Evolutionary conservation across 2,888 invertebrate genomes (phyloP), one percentile per base, ranked within the genome.

Genomic region (Polylopha cassiicola): DNA sequence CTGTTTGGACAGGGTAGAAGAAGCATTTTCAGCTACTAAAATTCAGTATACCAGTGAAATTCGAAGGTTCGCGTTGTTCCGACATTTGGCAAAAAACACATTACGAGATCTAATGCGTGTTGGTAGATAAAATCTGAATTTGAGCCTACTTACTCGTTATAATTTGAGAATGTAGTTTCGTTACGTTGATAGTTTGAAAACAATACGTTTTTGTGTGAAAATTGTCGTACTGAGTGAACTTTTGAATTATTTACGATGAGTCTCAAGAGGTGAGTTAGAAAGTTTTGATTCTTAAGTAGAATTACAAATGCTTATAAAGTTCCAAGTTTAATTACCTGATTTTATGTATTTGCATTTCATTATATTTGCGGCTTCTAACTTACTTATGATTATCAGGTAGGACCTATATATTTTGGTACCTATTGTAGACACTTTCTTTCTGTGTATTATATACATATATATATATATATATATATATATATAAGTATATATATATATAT

Each of bases 1-100:
- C 4, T 2, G 10, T 13, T 21, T 20, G 13, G 14, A 20, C 29
- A 5, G 38, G 39, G 33, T 28, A 23, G 29, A 5, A 10, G 26
- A 8, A 8, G 23, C 44, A 47, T 39, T 33, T 49, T 31, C 43
- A 46, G 48, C 41, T 48, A 38, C 50, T 50, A 44, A 52, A 56
- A 58, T 50, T 61, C 65, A 66, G 65, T 66, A 47, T 54, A 54
- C 52, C 56, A 51, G 57, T 48, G 61, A 61, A 59, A 53, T 58
- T 47, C 58, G 61, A 50, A 50, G 57, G 54, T 55, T 51, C 41
- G 58, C 54, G 58, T 61, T 61, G 65, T 58, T 50, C 48, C 43
- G 34, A 28, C 17, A 34, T 33, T 39, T 37, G 29, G 22, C 23
- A 16, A 22, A 22, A 15, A 22, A 18, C n/a, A 8, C 3, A 6